phyloP scores from a whole-genome alignment of 1,140 invertebrate genomes.

The Panulirus ornatus region DNA sequence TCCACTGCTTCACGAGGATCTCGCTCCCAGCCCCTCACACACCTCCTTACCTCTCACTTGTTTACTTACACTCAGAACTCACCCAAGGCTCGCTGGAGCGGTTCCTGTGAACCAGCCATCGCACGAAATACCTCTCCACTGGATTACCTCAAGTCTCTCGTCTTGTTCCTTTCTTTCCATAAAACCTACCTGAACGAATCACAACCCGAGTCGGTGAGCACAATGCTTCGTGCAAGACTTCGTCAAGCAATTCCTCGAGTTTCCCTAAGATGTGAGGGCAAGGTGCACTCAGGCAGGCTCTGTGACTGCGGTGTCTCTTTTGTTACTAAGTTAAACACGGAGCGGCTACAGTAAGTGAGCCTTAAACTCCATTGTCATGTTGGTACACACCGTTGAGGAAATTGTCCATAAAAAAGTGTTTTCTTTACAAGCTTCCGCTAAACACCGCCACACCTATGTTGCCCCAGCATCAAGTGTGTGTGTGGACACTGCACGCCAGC shows the following conservation, averaged over 20 bases:
- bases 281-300: not conserved
- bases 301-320: constrained; percentile 19
- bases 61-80: too few relatives aligned
- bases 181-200: too few relatives aligned
- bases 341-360: constrained; percentile 48
- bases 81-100: too few relatives aligned
- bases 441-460: constrained; percentile 48
- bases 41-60: too few relatives aligned
- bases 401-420: constrained; percentile 62
- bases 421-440: constrained; percentile 57
- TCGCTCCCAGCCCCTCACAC: too few relatives aligned
- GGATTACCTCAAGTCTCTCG: too few relatives aligned
- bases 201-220: too few relatives aligned
- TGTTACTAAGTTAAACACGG: constrained; percentile 51
- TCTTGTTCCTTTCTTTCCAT: too few relatives aligned
- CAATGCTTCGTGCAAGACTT: too few relatives aligned
- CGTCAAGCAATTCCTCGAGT: not conserved
- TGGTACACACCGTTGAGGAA: constrained; percentile 46
- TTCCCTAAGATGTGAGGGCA: not conserved
- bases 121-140: too few relatives aligned
- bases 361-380: constrained; percentile 51
- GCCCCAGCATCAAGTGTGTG: constrained; percentile 41
- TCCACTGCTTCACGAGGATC: too few relatives aligned
- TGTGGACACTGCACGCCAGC: constrained; percentile 15
- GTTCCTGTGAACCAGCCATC: too few relatives aligned